phyloP scores from a whole-genome alignment of 2,888 invertebrate species.

The Polymixis lichenea region DNA sequence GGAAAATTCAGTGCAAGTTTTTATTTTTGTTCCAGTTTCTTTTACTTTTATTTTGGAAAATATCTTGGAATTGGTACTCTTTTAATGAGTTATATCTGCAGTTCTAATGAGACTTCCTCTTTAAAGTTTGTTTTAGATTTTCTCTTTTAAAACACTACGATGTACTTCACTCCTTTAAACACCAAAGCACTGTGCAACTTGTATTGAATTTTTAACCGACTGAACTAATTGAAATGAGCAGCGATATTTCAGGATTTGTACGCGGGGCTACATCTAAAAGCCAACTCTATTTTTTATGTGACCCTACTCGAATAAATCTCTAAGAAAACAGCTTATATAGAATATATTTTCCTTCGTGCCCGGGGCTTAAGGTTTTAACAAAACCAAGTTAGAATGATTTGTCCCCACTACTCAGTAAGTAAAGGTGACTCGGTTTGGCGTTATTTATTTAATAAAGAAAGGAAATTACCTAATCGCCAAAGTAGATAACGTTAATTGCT shows the following conservation, averaged over 20 bases:
- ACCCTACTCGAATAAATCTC: conserved; percentile 70
- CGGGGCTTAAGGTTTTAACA: conserved; percentile 68
- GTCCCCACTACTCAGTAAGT: conserved; percentile 40
- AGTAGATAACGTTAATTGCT: conserved; percentile 83
- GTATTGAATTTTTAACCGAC: conserved; percentile 60
- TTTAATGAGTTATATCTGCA: conserved; percentile 21
- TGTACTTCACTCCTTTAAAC: conserved; percentile 13
- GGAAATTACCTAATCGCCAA: conserved; percentile 66
- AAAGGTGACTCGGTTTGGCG: conserved; percentile 23
- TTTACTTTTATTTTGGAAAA: neutral
- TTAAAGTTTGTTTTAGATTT: conserved; percentile 25
- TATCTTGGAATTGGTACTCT: neutral
- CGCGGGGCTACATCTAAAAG: conserved; percentile 64
- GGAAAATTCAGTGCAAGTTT: neutral
- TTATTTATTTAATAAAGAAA: conserved; percentile 68
- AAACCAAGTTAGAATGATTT: conserved; percentile 66
- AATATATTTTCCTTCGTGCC: conserved; percentile 66
- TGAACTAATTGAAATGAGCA: conserved; percentile 69
- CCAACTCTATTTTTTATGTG: conserved; percentile 69
- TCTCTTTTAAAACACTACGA: conserved; percentile 19
- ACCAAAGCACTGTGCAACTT: conserved; percentile 26
- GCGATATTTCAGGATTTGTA: conserved; percentile 68
- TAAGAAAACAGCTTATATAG: conserved; percentile 69
- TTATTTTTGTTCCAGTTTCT: neutral
- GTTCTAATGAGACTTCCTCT: conserved; percentile 8